Base-by-base conservation (phyloP, 2,797 vertebrate genomes). In the Paguma larvata region DNA sequence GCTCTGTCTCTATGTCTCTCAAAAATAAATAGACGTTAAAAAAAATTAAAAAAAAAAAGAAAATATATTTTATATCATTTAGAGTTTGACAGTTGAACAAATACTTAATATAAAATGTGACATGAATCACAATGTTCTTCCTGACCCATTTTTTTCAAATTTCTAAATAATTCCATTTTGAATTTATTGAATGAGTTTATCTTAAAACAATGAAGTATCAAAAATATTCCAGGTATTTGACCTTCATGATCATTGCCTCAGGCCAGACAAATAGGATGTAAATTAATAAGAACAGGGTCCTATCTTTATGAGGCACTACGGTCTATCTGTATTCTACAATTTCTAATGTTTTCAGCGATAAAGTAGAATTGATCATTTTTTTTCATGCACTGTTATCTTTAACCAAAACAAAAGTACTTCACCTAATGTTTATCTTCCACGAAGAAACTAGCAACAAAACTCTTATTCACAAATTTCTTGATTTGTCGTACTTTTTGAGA, bases 361-460 rank as follows among this genome's bases (percentile, higher is more conserved):
- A 82, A 96, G 5, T 34, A 84, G 9, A 87, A 72, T 0, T 89
- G 34, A 51, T 41, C 44, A 56, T 1, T 79, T 63, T 85, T 78
- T 75, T 78, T 63, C 48, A 75, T 48, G 5, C 16, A 46, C 11
- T 85, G 30, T 7, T 72, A 93, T 41, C 4, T 85, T 88, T 90
- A 87, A 90, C 14, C 34, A 95, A 90, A 97, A 75, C 3, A 89
- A 86, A 48, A 7, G n/a, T 44, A 79, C 25, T 80, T 79, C 83
- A 90, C 2, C 38, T 88, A 79, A 67, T 62, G 27, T 84, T 91
- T 68, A 85, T 23, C 48, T 88, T 93, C 3, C 9, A 53, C 30
- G 87, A 87, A 2, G n/a, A 90, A 95, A 95, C 34, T 88, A 91
- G 11, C 41, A 80, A 67, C 12, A 85, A 79, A 82, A 82, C 8